Evolutionary conservation across 2,888 invertebrate genomes (phyloP).

Genomic region (Limnephilus auricula): DNA sequence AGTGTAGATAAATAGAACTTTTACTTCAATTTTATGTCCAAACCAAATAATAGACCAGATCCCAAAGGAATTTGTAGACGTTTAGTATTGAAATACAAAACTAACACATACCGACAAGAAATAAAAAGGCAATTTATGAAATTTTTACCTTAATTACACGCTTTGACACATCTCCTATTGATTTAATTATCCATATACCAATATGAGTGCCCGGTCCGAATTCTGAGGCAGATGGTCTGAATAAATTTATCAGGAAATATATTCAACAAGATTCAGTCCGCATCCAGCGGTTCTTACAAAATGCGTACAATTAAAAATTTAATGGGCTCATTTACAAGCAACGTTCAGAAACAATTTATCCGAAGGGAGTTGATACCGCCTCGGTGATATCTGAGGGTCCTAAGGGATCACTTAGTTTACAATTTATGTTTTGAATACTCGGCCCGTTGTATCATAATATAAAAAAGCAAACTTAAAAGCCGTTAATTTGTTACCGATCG

Average conservation of each 20-base stretch:
- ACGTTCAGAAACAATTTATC: conserved; percentile 60
- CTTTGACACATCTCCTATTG: background rate
- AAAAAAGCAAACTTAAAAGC: background rate
- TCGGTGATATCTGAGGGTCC: conserved; percentile 41
- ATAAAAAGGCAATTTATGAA: background rate
- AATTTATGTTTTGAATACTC: conserved; percentile 37
- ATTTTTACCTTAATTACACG: conserved; percentile 9
- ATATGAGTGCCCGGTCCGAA: conserved; percentile 1
- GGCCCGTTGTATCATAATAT: background rate
- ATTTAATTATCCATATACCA: conserved; percentile 28
- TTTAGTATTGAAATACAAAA: background rate
- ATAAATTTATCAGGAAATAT: conserved; percentile 46
- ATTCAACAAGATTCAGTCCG: conserved; percentile 23
- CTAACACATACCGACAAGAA: conserved; percentile 2
- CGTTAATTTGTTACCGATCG: background rate
- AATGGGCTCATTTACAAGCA: conserved; percentile 60
- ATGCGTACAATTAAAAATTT: conserved; percentile 60
- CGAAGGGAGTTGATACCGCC: conserved; percentile 36
- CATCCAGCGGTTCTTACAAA: conserved; percentile 52
- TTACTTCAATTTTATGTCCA: background rate
- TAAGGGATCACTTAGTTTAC: conserved; percentile 39
- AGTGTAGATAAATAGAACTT: background rate
- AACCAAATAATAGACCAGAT: background rate
- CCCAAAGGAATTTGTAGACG: background rate
- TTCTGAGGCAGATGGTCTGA: conserved; percentile 35